Conservation (phyloP, 2,113 vertebrate genomes). For the Anolis sagrei region DNA sequence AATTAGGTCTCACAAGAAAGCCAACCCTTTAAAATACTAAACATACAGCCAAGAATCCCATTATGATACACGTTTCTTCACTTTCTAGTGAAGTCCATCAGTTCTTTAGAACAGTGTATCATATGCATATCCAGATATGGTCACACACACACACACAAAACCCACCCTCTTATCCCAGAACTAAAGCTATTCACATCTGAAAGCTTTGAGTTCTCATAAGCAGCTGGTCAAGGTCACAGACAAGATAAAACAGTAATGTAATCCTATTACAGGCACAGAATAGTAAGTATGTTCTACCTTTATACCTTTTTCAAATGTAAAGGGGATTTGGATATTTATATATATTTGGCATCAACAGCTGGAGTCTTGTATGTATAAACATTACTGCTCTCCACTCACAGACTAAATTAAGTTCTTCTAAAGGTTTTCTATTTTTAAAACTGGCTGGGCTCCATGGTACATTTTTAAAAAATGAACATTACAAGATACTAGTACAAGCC, state of each 20-base stretch:
- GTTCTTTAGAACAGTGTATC: neutral
- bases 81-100: neutral
- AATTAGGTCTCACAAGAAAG: neutral
- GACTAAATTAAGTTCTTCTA: conserved; percentile 41
- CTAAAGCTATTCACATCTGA: neutral
- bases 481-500: conserved; percentile 27
- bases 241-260: conserved; percentile 6
- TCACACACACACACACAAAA: too few species aligned
- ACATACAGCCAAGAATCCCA: neutral
- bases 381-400: conserved; percentile 27
- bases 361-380: neutral
- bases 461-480: conserved; percentile 38
- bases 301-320: conserved; percentile 11
- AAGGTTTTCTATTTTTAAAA: conserved; percentile 44
- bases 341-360: conserved; percentile 13
- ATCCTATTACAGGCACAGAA: neutral
- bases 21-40: neutral
- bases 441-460: conserved; percentile 25
- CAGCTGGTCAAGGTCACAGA: conserved; percentile 22
- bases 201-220: neutral
- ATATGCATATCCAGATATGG: neutral
- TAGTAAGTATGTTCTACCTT: conserved; percentile 1
- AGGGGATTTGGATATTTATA: neutral
- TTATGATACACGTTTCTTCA: neutral
- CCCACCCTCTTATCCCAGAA: neutral